Evolutionary conservation across 2,888 invertebrate species (phyloP), one percentile per base, ranked within the genome.

Genomic region (Ectemnius lituratus): DNA sequence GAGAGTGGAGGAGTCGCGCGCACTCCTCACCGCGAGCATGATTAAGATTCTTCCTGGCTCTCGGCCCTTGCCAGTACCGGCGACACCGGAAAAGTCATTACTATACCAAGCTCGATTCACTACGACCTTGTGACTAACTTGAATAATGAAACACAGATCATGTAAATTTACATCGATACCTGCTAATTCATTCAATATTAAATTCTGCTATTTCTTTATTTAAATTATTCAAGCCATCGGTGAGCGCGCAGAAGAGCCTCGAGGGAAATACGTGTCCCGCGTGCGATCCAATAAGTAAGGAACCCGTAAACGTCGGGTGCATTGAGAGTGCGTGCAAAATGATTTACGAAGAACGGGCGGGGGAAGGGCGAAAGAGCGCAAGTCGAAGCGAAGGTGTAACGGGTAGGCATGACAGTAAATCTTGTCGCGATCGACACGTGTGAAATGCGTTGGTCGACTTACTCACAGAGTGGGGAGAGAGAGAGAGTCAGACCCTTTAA

Each of bases 351-450:
- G 87, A 74, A 82, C 62, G 79, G 67, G 78, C 78, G 78, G 70
- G 70, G 67, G 52, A 78, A 74, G 78, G 80, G 73, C 77, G 77
- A 76, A 75, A 81, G 75, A 82, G 71, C 46, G 62, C 13, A 18
- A 28, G 37, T n/a, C 37, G 49, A 45, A 60, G 20, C 63, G 68
- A 71, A 65, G 62, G 63, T 16, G 6, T n/a, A 28, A 52, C 52
- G 52, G 70, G 72, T 66, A 78, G 79, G 75, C 83, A 77, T 82
- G 86, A 84, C 87, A 74, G 87, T 89, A 89, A 89, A 89, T 89
- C 88, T 88, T 86, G 70, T 67, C 74, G 68, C 87, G 88, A 89
- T 89, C 88, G 88, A 89, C 88, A 89, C 87, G 89, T 88, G 88
- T 88, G 88, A 89, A 89, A 89, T 86, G 87, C 88, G 84, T 85